Evolutionary conservation across 2,888 invertebrate genomes (phyloP), one percentile per base, ranked within the genome.

Genomic region (Euplagia quadripunctaria): DNA sequence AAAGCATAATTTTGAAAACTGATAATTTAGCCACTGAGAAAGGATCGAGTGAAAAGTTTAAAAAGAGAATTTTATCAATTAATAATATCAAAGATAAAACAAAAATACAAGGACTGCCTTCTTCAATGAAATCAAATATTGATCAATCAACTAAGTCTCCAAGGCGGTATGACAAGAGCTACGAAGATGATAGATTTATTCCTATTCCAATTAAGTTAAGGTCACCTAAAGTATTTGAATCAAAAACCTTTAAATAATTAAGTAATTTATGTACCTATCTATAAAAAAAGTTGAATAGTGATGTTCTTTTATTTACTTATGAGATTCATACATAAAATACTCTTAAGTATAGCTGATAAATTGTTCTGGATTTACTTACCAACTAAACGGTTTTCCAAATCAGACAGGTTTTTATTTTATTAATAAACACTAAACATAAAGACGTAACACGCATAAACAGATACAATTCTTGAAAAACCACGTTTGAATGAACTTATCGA

Each of bases 141-240:
- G 79, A 74, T 73, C 77, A 80, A 72, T 52, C 65, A 69, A 74
- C 67, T 9, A 71, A 55, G 64, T 64, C 76, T 64, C 46, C 72
- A 51, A 43, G 20, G 42, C 58, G 71, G 58, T 66, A 80, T 71
- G 82, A 79, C 71, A 84, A 74, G 72, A 76, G 86, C 73, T n/a
- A 72, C 70, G 87, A 91, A 73, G 85, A 87, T 71, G 87, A 91
- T 75, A 82, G 82, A 73, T 91, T 88, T 83, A 80, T 94, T 82
- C 93, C 92, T 14, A 87, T 94, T 77, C 90, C 91, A 43, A 87
- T 93, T 71, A 85, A 85, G 82, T 75, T 87, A 76, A 90, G 87
- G 69, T 80, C 86, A 71, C 75, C 79, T 72, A 80, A 82, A 80
- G 42, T 64, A 75, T 31, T 68, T 42, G 14, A 69, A 68, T 55